phyloP scores from a whole-genome alignment of 2,888 invertebrate genomes.

The Trichopoda pennipes region DNA sequence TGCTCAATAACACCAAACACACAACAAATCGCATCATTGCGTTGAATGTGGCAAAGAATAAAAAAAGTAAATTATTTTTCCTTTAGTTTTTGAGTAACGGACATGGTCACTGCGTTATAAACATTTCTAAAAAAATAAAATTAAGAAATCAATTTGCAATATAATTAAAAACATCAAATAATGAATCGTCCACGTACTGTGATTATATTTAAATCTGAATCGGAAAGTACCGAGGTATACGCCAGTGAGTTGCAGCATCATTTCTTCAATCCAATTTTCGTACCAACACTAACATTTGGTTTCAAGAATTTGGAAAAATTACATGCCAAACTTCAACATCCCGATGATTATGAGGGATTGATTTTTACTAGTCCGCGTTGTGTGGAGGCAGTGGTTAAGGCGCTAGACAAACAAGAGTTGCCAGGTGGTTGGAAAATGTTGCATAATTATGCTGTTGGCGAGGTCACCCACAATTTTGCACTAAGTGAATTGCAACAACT shows the following conservation, averaged over 20 bases:
- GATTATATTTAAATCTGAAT: slow-evolving; percentile 80
- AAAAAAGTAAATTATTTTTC: slow-evolving; percentile 13
- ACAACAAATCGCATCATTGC: slow-evolving; percentile 42
- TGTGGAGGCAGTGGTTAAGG: slow-evolving; percentile 81
- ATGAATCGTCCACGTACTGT: slow-evolving; percentile 73
- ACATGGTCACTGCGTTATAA: slow-evolving; percentile 25
- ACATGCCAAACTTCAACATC: slow-evolving; percentile 79
- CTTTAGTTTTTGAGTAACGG: slow-evolving; percentile 36
- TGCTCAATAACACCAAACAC: slow-evolving; percentile 46
- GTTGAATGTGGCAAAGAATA: background rate
- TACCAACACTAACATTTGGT: slow-evolving; percentile 82
- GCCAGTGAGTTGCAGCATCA: slow-evolving; percentile 80
- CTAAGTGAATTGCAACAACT: slow-evolving; percentile 80
- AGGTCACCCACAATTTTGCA: slow-evolving; percentile 82
- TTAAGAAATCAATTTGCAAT: slow-evolving; percentile 29
- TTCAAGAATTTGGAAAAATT: slow-evolving; percentile 82
- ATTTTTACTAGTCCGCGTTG: slow-evolving; percentile 84
- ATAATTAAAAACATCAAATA: slow-evolving; percentile 8
- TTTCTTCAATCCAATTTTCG: slow-evolving; percentile 81
- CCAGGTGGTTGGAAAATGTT: slow-evolving; percentile 80
- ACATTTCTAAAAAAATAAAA: slow-evolving; percentile 25
- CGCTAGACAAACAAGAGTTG: slow-evolving; percentile 80
- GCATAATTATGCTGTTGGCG: slow-evolving; percentile 83
- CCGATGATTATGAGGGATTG: slow-evolving; percentile 81
- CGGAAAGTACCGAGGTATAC: slow-evolving; percentile 81